phyloP scores from a whole-genome alignment of 2,113 vertebrate genomes.

The Serinus canaria region DNA sequence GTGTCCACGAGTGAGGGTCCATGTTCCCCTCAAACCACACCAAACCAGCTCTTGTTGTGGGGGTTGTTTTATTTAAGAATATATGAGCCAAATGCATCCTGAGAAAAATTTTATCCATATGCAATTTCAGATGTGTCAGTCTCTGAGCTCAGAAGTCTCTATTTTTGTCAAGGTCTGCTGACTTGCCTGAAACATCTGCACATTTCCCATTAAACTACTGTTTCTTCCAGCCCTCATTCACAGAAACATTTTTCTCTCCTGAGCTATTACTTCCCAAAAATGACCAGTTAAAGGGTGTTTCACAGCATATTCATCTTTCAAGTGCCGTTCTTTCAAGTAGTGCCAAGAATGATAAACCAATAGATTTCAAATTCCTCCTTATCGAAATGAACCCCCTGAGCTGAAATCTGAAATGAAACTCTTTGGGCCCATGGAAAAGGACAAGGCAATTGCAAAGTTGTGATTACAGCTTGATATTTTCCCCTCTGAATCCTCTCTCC shows the following conservation, averaged over 20 bases:
- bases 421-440: background rate
- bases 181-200: background rate
- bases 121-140: background rate
- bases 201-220: background rate
- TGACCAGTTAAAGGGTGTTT: slow-evolving; percentile 29
- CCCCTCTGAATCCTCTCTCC: background rate
- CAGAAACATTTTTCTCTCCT: slow-evolving; percentile 14
- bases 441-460: background rate
- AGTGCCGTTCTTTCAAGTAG: slow-evolving; percentile 22
- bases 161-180: background rate
- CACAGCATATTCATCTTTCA: slow-evolving; percentile 37
- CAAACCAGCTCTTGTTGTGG: background rate
- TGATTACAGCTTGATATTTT: background rate
- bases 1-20: too few species aligned
- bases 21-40: background rate
- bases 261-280: slow-evolving; percentile 5
- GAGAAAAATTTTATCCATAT: background rate
- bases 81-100: background rate
- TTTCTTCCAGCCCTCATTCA: background rate
- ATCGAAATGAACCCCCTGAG: background rate
- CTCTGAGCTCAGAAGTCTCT: background rate
- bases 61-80: background rate
- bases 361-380: slow-evolving; percentile 1
- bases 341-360: slow-evolving; percentile 43
- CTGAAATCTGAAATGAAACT: slow-evolving; percentile 22